phyloP scores from a whole-genome alignment of 2,888 invertebrate genomes.

The Malacosoma neustria region DNA sequence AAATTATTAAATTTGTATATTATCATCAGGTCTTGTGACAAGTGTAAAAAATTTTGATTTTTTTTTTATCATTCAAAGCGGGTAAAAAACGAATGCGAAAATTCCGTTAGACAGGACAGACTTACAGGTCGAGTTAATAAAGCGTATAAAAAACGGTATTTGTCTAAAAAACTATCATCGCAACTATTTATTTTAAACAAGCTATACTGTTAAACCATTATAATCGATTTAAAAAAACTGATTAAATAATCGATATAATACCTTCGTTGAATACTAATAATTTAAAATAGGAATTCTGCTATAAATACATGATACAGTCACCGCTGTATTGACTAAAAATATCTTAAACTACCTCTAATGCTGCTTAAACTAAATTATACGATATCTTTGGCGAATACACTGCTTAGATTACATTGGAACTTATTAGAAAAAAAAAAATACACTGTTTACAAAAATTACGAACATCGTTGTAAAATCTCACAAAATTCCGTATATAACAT shows the following conservation, averaged over 20 bases:
- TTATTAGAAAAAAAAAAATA: conserved; percentile 22
- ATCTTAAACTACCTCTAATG: conserved; percentile 33
- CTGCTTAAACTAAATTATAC: conserved; percentile 62
- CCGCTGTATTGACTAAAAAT: conserved; percentile 25
- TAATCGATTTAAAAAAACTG: too few species aligned
- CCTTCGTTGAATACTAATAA: neutral
- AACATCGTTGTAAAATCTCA: conserved; percentile 69
- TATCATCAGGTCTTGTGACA: too few species aligned
- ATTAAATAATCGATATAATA: neutral
- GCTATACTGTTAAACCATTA: too few species aligned
- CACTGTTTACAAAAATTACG: conserved; percentile 39
- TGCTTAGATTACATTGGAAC: conserved; percentile 56
- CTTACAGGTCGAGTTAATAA: too few species aligned
- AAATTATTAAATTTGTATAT: too few species aligned
- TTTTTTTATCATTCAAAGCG: too few species aligned
- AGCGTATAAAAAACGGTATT: too few species aligned
- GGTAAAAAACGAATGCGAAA: too few species aligned
- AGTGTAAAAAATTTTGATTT: too few species aligned
- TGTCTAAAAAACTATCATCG: too few species aligned
- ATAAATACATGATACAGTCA: conserved; percentile 6
- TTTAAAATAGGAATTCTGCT: conserved; percentile 9
- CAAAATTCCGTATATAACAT: conserved; percentile 39
- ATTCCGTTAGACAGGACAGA: too few species aligned
- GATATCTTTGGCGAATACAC: conserved; percentile 73
- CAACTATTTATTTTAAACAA: too few species aligned